Evolutionary conservation across 1,140 invertebrate species (phyloP).

Genomic region (Paraescarpia echinospica): DNA sequence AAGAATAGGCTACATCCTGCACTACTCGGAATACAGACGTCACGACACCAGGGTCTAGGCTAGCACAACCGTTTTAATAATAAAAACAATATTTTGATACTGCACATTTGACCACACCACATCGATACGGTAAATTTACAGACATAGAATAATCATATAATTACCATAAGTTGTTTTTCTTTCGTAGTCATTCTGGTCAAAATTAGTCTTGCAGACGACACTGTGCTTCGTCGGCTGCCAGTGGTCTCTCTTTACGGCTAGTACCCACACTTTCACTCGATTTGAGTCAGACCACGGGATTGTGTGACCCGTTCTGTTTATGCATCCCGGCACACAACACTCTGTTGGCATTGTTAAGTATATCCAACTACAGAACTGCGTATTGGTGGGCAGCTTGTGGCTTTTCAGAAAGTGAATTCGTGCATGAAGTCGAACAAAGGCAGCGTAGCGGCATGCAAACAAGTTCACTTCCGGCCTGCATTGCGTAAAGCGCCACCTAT

Average conservation of each 20-base stretch:
- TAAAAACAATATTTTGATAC: neutral
- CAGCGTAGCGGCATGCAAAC: too few relatives aligned
- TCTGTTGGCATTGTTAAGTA: neutral
- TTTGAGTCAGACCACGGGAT: neutral
- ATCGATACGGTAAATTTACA: neutral
- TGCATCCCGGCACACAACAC: constrained; percentile 9
- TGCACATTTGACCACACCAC: neutral
- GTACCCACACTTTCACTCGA: neutral
- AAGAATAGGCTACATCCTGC: neutral
- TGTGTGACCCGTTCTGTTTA: neutral
- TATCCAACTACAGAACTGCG: too few relatives aligned
- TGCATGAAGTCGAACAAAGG: too few relatives aligned
- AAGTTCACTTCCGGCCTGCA: too few relatives aligned
- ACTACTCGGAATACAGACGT: too few relatives aligned
- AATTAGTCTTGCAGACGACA: neutral
- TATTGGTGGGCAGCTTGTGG: too few relatives aligned
- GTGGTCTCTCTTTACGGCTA: neutral
- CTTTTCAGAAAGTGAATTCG: too few relatives aligned
- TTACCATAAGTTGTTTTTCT: neutral
- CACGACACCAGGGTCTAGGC: neutral
- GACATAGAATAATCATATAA: neutral
- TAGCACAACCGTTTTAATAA: too few relatives aligned
- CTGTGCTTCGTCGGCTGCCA: neutral
- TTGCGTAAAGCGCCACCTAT: too few relatives aligned
- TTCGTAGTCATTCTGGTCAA: constrained; percentile 3